Conservation (phyloP, 1,140 invertebrate species). For the Oncopeltus fasciatus region DNA sequence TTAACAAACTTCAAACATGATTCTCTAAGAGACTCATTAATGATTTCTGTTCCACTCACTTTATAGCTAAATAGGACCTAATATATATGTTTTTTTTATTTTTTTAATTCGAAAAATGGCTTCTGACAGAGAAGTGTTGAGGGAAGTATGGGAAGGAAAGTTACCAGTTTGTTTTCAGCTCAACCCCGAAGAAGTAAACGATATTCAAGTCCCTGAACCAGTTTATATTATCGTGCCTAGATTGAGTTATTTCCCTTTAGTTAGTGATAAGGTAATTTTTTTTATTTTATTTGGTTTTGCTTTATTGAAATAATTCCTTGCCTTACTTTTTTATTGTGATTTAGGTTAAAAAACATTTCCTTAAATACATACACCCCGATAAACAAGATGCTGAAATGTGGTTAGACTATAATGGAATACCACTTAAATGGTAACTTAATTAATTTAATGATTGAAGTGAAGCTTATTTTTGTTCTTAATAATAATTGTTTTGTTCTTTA, state of each 20-base stretch:
- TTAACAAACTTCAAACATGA: no score
- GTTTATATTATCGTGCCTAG: constrained; percentile 91
- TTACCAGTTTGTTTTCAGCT: constrained; percentile 82
- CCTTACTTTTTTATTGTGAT: constrained; percentile 27
- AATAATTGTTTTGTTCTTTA: background rate
- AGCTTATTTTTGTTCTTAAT: background rate
- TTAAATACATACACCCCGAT: constrained; percentile 63
- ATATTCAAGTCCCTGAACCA: constrained; percentile 74
- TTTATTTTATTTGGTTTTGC: background rate
- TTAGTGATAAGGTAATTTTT: constrained; percentile 73
- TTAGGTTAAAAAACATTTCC: constrained; percentile 80
- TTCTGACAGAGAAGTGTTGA: constrained; percentile 78
- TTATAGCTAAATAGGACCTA: no score
- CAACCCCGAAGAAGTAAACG: constrained; percentile 72
- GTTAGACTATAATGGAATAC: constrained; percentile 84
- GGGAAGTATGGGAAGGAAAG: constrained; percentile 90
- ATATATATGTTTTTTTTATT: no score
- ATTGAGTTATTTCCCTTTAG: constrained; percentile 87
- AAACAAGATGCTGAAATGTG: constrained; percentile 81
- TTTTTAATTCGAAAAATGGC: no score
- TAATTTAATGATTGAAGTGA: background rate
- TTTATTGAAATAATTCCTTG: background rate
- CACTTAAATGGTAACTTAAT: constrained; percentile 64
- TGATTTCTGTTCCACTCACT: no score
- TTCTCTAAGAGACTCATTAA: no score